Base-by-base conservation (phyloP, 2,888 invertebrate species). In the Falcaria lacertinaria region DNA sequence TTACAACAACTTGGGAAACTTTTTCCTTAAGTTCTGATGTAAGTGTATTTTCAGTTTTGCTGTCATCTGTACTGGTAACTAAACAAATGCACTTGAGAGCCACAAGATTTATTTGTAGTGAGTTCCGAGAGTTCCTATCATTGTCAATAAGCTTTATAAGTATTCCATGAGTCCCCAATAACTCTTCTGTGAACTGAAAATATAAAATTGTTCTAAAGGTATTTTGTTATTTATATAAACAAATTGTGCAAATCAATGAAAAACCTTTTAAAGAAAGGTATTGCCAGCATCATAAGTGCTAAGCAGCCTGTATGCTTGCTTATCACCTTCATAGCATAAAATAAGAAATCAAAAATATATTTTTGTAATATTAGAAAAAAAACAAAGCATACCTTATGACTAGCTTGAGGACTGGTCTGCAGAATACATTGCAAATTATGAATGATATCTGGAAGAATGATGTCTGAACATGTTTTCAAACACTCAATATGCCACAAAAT, bases 401-500 rank as follows among this genome's bases (percentile, higher is more conserved):
- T 74, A 40, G 70, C 66, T 50, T 64, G 61, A 33, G 77, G 66
- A 57, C 71, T 68, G 15, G 43, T 50, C 34, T 82, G 80, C 47
- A 87, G 53, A 50, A 87, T 72, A 63, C 78, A 77, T 52, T 87
- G 87, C 60, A 86, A 50, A 54, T 80, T 86, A 51, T 88, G 80
- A 13, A 88, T 60, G 43, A 87, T 80, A 60, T 89, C 86, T n/a
- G 78, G 80, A 36, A 84, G 53, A 44, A 87, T 72, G 36, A 86
- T 69, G 47, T 80, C 75, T 3, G 85, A 80, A 57, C 84, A 85
- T 52, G 60, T 74, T 33, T 69, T 79, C 16, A 90, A 52, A 47
- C 88, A 88, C 41, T 82, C 72, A 34, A 88, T 63, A 42, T 88
- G 81, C 90, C 90, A 91, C 5, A 68, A 65, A 13, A 90, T 59